Evolutionary conservation across 2,113 vertebrate species (phyloP).

Genomic region (Scortum barcoo): DNA sequence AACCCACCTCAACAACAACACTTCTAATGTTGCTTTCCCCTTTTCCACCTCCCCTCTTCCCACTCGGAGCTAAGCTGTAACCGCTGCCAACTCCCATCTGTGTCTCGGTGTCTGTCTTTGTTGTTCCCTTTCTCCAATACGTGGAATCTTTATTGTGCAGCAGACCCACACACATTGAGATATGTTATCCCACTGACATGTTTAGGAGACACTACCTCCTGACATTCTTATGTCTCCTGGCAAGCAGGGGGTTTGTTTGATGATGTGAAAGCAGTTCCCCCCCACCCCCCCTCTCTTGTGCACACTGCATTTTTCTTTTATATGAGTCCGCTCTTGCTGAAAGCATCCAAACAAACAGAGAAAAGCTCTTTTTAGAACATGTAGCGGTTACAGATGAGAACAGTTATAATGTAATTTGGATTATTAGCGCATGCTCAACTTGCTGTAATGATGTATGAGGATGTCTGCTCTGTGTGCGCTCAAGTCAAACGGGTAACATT

Average conservation of each 20-base stretch:
- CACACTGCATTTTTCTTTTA: constrained; percentile 12
- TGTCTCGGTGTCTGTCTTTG: constrained; percentile 54
- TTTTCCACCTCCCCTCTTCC: constrained; percentile 41
- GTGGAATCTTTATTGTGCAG: constrained; percentile 59
- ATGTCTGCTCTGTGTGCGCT: constrained; percentile 3
- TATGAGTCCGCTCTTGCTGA: constrained; percentile 8
- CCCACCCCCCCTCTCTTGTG: constrained; percentile 10
- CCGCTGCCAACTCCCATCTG: constrained; percentile 70
- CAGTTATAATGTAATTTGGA: neutral
- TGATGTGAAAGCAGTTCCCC: constrained; percentile 42
- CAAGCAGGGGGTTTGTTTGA: constrained; percentile 36
- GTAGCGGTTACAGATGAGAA: constrained; percentile 22
- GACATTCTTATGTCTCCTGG: constrained; percentile 44
- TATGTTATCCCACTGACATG: constrained; percentile 57
- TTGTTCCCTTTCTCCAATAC: constrained; percentile 51
- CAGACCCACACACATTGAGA: constrained; percentile 63
- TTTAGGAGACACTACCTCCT: constrained; percentile 56
- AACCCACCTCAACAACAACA: constrained; percentile 50
- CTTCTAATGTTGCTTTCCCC: constrained; percentile 21
- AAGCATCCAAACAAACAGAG: constrained; percentile 22
- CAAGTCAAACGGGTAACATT: constrained; percentile 35
- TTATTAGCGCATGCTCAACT: constrained; percentile 13
- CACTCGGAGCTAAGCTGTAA: constrained; percentile 55
- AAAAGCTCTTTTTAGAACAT: constrained; percentile 11
- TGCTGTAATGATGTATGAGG: constrained; percentile 34